Percentiles rank a stretch among this genome's conserved stretches.
These are phyloP conservation scores for Drosophila paranaensis DNA, from an alignment of 2,888 invertebrate genomes.

Conservation along the genomic window DNA sequence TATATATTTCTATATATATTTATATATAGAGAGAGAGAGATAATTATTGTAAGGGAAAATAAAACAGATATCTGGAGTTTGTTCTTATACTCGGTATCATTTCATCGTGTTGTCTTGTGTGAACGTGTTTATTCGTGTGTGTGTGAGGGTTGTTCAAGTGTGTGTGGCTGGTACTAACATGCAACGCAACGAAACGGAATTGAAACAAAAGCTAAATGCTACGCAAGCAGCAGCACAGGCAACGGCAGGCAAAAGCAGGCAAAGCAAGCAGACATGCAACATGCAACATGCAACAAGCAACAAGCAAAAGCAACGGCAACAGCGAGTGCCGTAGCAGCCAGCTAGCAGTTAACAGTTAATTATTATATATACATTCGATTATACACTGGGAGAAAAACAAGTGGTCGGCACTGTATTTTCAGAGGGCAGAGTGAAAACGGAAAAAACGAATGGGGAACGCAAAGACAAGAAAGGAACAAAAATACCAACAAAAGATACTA, in stretches of 20 bases:
- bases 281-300: conserved; percentile 12
- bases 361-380: conserved; percentile 2
- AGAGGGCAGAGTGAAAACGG: conserved; percentile 34
- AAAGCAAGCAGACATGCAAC: conserved; percentile 7
- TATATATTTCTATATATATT: conserved; percentile 2
- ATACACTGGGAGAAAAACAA: conserved; percentile 23
- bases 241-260: conserved; percentile 2
- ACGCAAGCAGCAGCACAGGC: conserved; percentile 37
- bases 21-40: background rate
- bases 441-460: conserved; percentile 5
- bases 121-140: conserved; percentile 26
- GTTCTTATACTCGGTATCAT: conserved; percentile 28
- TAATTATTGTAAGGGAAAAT: conserved; percentile 13
- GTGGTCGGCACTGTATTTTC: conserved; percentile 26
- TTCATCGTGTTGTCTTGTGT: conserved; percentile 30
- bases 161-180: conserved; percentile 36
- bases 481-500: background rate
- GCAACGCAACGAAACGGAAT: conserved; percentile 38
- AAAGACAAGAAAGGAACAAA: background rate
- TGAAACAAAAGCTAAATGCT: conserved; percentile 52
- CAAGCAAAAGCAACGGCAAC: conserved; percentile 27
- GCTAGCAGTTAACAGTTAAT: conserved; percentile 21
- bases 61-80: conserved; percentile 25
- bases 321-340: conserved; percentile 31
- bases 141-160: conserved; percentile 14